Percentiles rank a stretch among this genome's conserved stretches.
Conservation (phyloP, 2,888 invertebrate species). For the Tupiocoris notatus region DNA sequence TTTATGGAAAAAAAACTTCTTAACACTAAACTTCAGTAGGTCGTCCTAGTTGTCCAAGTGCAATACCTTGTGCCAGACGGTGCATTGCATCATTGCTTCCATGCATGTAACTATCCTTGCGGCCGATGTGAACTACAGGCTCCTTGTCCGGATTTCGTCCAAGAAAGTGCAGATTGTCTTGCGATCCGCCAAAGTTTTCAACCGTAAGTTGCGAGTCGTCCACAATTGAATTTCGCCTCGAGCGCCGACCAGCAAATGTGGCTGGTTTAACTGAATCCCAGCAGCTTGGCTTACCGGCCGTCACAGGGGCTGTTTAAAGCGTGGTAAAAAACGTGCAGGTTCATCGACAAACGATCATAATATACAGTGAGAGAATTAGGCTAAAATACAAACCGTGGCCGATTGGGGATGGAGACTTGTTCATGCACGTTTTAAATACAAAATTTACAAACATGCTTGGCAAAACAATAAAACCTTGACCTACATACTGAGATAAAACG, state of each 20-base stretch:
- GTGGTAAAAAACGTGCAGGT: background rate
- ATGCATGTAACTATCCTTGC: conserved; percentile 25
- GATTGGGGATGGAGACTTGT: too few species aligned
- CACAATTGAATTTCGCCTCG: conserved; percentile 76
- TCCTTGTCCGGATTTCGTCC: conserved; percentile 36
- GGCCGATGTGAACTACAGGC: conserved; percentile 21
- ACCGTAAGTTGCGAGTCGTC: conserved; percentile 68
- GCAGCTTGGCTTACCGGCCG: conserved; percentile 82
- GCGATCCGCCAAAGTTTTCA: conserved; percentile 35
- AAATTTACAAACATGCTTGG: too few species aligned
- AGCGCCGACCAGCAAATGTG: conserved; percentile 77
- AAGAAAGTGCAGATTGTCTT: conserved; percentile 33
- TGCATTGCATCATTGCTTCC: conserved; percentile 37
- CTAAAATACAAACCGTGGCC: too few species aligned
- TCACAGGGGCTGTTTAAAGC: conserved; percentile 10
- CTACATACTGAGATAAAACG: too few species aligned
- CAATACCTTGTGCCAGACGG: conserved; percentile 26
- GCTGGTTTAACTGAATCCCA: conserved; percentile 69
- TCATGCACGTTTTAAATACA: too few species aligned
- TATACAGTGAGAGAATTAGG: too few species aligned
- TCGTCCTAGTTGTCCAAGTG: too few species aligned
- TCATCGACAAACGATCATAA: too few species aligned
- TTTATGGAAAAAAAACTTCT: too few species aligned
- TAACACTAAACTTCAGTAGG: too few species aligned
- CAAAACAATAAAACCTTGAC: too few species aligned